Conservation (phyloP, 2,113 vertebrate species). For the Taxidea taxus region DNA sequence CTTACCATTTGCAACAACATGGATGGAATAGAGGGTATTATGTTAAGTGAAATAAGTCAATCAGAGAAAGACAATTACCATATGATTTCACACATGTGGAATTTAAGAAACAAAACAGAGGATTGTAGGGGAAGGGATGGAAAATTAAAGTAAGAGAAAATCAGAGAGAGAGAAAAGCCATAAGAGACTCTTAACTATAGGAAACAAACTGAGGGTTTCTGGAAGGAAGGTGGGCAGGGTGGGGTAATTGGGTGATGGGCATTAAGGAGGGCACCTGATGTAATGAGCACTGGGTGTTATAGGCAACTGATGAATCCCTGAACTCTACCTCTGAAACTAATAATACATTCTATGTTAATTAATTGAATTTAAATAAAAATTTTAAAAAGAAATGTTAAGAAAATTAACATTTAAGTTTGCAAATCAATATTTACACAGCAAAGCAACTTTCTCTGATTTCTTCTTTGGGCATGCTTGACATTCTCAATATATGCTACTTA, state of each 20-base stretch:
- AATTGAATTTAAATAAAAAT: neutral
- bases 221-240: too few relatives aligned
- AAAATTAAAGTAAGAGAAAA: too few relatives aligned
- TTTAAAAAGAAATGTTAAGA: neutral
- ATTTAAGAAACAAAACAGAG: too few relatives aligned
- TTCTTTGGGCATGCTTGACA: neutral
- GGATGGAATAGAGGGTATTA: too few relatives aligned
- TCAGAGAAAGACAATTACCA: too few relatives aligned
- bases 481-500: neutral
- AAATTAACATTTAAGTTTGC: neutral
- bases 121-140: too few relatives aligned
- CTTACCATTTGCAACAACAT: too few relatives aligned
- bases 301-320: neutral
- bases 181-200: too few relatives aligned
- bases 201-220: too few relatives aligned
- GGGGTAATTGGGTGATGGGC: neutral
- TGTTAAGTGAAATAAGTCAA: too few relatives aligned
- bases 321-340: neutral
- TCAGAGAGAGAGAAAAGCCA: too few relatives aligned
- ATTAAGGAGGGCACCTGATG: neutral
- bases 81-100: too few relatives aligned
- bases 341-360: neutral
- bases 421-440: neutral
- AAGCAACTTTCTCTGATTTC: neutral
- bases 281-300: neutral